phyloP scores from a whole-genome alignment of 2,113 vertebrate species.

The Paralichthys olivaceus region DNA sequence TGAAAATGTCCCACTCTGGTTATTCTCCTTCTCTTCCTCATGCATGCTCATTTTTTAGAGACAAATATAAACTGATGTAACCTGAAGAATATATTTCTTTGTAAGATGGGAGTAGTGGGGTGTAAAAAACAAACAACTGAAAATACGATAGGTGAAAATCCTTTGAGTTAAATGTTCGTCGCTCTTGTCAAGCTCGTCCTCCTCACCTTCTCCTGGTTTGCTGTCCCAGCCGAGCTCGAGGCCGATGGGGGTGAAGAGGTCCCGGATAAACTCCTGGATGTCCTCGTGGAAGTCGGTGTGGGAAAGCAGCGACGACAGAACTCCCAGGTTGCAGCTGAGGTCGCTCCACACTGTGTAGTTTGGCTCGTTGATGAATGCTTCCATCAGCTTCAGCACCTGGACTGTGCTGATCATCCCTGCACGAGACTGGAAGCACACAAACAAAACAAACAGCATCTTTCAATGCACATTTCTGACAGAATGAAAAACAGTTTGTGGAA shows the following conservation, averaged over 20 bases:
- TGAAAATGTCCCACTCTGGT: not conserved
- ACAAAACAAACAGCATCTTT: too few relatives aligned
- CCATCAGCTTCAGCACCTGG: constrained; percentile 97
- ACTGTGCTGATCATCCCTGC: constrained; percentile 98
- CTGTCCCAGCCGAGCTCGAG: constrained; percentile 96
- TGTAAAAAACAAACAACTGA: too few relatives aligned
- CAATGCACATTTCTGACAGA: too few relatives aligned
- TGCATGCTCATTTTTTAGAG: too few relatives aligned
- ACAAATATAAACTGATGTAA: too few relatives aligned
- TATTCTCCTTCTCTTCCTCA: too few relatives aligned
- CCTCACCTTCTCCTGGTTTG: constrained; percentile 93
- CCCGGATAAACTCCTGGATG: constrained; percentile 94
- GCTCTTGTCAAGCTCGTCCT: not conserved
- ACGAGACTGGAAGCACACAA: constrained; percentile 85
- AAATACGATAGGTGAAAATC: not conserved
- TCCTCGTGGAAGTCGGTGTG: constrained; percentile 97
- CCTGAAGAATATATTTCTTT: too few relatives aligned
- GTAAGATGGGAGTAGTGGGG: too few relatives aligned
- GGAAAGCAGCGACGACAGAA: constrained; percentile 93
- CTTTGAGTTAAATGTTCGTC: not conserved
- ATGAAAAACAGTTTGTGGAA: too few relatives aligned
- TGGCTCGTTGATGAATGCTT: constrained; percentile 98
- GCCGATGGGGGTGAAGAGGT: constrained; percentile 96
- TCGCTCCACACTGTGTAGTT: constrained; percentile 99
- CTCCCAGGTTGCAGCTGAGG: constrained; percentile 98